These are phyloP conservation scores for Psettodes erumei DNA, from an alignment of 2,113 vertebrate genomes.

Conservation along the genomic window DNA sequence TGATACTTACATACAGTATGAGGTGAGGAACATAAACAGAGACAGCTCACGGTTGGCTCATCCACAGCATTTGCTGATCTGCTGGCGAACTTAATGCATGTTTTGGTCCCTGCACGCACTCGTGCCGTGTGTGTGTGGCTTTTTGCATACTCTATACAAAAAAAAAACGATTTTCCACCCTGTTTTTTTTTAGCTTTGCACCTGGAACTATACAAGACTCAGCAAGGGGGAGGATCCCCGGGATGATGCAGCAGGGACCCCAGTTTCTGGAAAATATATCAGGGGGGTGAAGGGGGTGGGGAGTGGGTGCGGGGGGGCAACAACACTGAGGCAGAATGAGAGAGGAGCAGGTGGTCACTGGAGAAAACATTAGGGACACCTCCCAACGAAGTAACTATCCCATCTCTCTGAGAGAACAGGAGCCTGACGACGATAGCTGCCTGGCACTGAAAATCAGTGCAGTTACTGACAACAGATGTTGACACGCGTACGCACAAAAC, in stretches of 20 bases:
- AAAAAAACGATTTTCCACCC: conserved; percentile 32
- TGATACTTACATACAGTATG: no score
- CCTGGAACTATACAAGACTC: conserved; percentile 27
- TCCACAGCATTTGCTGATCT: neutral
- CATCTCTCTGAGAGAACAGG: no score
- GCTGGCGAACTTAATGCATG: no score
- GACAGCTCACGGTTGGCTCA: neutral
- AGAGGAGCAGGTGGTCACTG: conserved; percentile 55
- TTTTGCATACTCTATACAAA: no score
- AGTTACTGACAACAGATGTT: no score
- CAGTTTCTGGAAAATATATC: conserved; percentile 64
- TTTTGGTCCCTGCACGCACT: no score
- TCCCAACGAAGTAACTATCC: conserved; percentile 17
- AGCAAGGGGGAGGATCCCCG: conserved; percentile 21
- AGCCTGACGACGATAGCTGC: no score
- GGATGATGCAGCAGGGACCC: conserved; percentile 30
- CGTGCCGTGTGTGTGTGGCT: no score
- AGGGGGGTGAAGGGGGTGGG: conserved; percentile 6
- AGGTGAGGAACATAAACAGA: no score
- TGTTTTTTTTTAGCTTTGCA: conserved; percentile 46
- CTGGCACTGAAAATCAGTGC: no score
- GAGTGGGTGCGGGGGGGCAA: neutral
- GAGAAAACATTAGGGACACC: conserved; percentile 56
- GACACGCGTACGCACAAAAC: neutral
- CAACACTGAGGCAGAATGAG: conserved; percentile 16